These are phyloP conservation scores for Lagopus muta DNA, from an alignment of 2,113 vertebrate species.

Conservation along the genomic window DNA sequence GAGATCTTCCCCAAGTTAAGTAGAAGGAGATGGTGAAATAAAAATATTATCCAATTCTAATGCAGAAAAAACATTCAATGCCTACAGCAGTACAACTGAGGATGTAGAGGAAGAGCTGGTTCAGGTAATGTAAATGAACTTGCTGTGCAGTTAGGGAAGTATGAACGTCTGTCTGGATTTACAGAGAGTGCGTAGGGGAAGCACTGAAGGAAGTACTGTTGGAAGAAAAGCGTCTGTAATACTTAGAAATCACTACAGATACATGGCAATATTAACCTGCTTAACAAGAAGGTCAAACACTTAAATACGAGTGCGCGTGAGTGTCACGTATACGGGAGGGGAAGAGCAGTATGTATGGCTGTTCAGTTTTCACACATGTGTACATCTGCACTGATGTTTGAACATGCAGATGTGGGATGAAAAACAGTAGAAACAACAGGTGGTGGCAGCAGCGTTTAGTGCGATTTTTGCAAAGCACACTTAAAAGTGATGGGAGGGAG, in stretches of 20 bases:
- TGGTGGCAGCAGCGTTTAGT: neutral
- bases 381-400: rapidly evolving
- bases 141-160: neutral
- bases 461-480: neutral
- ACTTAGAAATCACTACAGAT: neutral
- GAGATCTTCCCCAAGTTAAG: too few relatives aligned
- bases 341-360: neutral
- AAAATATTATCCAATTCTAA: too few relatives aligned
- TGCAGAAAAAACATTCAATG: too few relatives aligned
- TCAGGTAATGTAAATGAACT: neutral
- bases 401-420: rapidly evolving
- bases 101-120: neutral
- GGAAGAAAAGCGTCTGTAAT: neutral
- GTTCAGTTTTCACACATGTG: rapidly evolving
- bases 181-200: too few relatives aligned
- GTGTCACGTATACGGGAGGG: neutral
- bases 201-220: neutral
- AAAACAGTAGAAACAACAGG: neutral
- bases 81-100: neutral
- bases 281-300: rapidly evolving
- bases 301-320: neutral
- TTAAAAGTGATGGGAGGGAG: neutral
- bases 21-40: too few relatives aligned
- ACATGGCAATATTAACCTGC: rapidly evolving
- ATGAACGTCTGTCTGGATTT: neutral